Evolutionary conservation across 2,888 invertebrate genomes (phyloP).

Genomic region (Ochropacha duplaris): DNA sequence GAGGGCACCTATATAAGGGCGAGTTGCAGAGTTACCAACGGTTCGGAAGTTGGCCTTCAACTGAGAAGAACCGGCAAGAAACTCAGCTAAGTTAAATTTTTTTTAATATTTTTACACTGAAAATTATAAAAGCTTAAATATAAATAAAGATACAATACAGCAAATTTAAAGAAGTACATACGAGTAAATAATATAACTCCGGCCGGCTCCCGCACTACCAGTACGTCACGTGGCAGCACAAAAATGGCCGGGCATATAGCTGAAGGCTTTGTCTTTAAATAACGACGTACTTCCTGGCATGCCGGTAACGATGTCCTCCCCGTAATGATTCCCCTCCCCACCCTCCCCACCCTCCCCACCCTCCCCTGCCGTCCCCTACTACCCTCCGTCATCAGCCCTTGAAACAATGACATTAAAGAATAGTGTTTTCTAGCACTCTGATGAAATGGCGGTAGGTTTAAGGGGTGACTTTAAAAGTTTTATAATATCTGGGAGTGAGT

Average conservation of each 20-base stretch:
- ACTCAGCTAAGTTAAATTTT: no score
- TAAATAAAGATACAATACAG: no score
- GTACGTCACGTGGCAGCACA: conserved; percentile 26
- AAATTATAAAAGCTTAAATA: no score
- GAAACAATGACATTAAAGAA: conserved; percentile 58
- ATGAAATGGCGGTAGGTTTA: conserved; percentile 18
- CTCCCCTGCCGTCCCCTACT: conserved; percentile 15
- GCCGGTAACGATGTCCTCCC: conserved; percentile 68
- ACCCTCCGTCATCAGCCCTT: conserved; percentile 31
- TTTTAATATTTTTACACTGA: no score
- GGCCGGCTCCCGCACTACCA: conserved; percentile 30
- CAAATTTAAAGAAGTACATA: not conserved
- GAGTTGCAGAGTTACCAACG: no score
- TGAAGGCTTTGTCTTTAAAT: conserved; percentile 68
- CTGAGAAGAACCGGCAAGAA: no score
- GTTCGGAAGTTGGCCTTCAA: no score
- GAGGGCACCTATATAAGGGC: no score
- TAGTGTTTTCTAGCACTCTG: conserved; percentile 15
- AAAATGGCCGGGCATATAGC: conserved; percentile 70
- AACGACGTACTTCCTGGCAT: conserved; percentile 75
- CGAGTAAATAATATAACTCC: not conserved
- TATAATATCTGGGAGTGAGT: conserved; percentile 33
- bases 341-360: no score
- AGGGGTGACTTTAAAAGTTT: conserved; percentile 24
- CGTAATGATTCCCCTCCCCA: conserved; percentile 55